These are phyloP conservation scores for Zaprionus bogoriensis DNA, from an alignment of 2,888 invertebrate species.

Conservation along the genomic window DNA sequence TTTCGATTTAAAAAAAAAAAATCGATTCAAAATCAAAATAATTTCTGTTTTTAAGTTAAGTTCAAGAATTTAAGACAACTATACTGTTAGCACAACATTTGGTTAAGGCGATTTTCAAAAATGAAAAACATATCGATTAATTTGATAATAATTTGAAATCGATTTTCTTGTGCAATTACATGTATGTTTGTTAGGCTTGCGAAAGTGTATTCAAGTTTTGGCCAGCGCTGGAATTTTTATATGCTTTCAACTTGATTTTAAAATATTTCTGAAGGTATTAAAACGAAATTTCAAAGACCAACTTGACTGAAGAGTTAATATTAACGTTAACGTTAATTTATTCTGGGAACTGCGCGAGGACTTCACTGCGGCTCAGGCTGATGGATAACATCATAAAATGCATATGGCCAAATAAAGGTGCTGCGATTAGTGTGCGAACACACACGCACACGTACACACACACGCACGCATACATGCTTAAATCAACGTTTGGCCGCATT, in stretches of 20 bases:
- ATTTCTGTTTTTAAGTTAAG: too few relatives aligned
- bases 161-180: too few relatives aligned
- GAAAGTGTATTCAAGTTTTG: neutral
- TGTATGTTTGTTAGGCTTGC: too few relatives aligned
- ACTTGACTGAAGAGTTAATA: neutral
- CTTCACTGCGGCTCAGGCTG: neutral
- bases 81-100: too few relatives aligned
- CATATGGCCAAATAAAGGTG: neutral
- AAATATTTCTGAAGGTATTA: slow-evolving; percentile 4
- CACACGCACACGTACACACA: neutral
- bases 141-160: too few relatives aligned
- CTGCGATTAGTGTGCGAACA: neutral
- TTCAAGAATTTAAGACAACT: too few relatives aligned
- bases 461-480: neutral
- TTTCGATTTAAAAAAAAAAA: too few relatives aligned
- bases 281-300: neutral
- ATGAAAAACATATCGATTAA: too few relatives aligned
- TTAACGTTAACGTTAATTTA: slow-evolving; percentile 1
- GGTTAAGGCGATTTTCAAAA: too few relatives aligned
- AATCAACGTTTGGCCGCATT: neutral
- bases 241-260: neutral
- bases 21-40: too few relatives aligned
- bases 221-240: too few relatives aligned
- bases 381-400: slow-evolving; percentile 1
- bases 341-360: neutral